Evolutionary conservation across 2,888 invertebrate species (phyloP).

Genomic region (Erebia ligea): DNA sequence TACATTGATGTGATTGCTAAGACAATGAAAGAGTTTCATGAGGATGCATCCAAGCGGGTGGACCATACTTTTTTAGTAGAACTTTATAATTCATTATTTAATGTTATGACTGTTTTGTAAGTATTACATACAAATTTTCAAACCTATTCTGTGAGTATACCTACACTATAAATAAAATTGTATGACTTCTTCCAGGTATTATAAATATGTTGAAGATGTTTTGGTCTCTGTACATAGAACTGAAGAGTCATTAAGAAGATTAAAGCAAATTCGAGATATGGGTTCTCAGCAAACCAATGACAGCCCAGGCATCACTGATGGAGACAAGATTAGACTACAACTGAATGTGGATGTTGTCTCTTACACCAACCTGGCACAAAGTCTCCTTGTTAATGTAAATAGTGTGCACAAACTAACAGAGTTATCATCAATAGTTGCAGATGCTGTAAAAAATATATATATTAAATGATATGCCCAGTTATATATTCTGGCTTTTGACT

Average conservation of each 20-base stretch:
- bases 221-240: slow-evolving; percentile 97
- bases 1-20: slow-evolving; percentile 88
- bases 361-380: slow-evolving; percentile 86
- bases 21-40: slow-evolving; percentile 84
- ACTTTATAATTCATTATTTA: slow-evolving; percentile 70
- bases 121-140: slow-evolving; percentile 50
- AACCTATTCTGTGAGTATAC: neutral
- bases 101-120: slow-evolving; percentile 82
- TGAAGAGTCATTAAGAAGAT: slow-evolving; percentile 94
- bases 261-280: slow-evolving; percentile 92
- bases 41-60: slow-evolving; percentile 67
- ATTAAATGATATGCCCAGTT: slow-evolving; percentile 79
- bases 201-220: slow-evolving; percentile 91
- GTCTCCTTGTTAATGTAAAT: slow-evolving; percentile 79
- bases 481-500: slow-evolving; percentile 50
- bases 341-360: slow-evolving; percentile 92
- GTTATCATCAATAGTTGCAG: slow-evolving; percentile 84
- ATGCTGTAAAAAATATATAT: slow-evolving; percentile 83
- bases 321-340: slow-evolving; percentile 97
- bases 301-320: slow-evolving; percentile 88
- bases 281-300: slow-evolving; percentile 72
- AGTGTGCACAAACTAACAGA: slow-evolving; percentile 84
- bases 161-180: too few relatives aligned
- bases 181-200: slow-evolving; percentile 78
- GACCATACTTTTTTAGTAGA: slow-evolving; percentile 63